Conservation (phyloP, 53 echinoderm and acorn worm genomes). For the Antedon mediterranea region DNA sequence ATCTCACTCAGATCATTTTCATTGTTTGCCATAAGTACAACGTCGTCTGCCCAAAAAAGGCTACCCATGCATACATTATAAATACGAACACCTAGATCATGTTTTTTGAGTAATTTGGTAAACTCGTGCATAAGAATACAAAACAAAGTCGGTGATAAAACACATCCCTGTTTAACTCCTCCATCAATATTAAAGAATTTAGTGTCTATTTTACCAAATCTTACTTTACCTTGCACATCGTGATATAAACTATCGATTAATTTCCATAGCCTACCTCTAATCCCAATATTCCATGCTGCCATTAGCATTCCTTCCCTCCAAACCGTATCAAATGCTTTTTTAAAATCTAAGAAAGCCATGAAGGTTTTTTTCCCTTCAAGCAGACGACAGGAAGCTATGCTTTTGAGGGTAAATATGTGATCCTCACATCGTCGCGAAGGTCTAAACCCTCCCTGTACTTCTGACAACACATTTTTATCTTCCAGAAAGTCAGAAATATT, state of each 20-base stretch:
- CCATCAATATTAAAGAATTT: constrained; percentile 2
- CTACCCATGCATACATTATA: neutral
- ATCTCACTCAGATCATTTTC: neutral
- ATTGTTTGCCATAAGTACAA: neutral
- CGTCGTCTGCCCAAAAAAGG: constrained; percentile 18
- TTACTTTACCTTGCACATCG: too few relatives aligned
- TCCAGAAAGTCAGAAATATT: neutral
- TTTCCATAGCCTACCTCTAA: constrained; percentile 12
- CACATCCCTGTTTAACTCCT: constrained; percentile 25
- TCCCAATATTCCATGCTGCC: constrained; percentile 5
- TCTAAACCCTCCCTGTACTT: constrained; percentile 16
- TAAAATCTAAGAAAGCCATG: constrained; percentile 10
- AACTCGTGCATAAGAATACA: constrained; percentile 10
- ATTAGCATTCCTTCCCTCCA: constrained; percentile 12
- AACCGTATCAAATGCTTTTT: constrained; percentile 11
- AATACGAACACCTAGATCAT: constrained; percentile 6
- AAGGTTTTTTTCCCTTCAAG: constrained; percentile 8
- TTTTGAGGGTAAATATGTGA: constrained; percentile 12
- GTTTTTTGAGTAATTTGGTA: constrained; percentile 3
- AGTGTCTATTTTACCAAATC: constrained; percentile 13
- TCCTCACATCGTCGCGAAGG: constrained; percentile 6
- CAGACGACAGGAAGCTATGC: constrained; percentile 8
- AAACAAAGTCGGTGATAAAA: constrained; percentile 9
- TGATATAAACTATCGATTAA: constrained; percentile 5
- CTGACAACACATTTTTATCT: neutral